phyloP scores from a whole-genome alignment of 2,888 invertebrate species.

The Lymantria dispar region DNA sequence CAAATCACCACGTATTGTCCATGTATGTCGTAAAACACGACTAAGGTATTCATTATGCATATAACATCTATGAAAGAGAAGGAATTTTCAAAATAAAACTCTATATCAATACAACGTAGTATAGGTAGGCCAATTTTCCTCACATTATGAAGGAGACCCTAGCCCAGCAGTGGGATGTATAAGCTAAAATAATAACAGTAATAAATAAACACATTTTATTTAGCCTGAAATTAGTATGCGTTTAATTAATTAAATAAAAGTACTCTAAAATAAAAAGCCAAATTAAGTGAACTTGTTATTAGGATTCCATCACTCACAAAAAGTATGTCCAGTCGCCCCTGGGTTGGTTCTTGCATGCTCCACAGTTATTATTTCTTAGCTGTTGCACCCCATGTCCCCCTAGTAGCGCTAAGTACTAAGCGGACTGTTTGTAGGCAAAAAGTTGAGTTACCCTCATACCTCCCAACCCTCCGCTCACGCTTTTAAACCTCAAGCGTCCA shows the following conservation, averaged over 20 bases:
- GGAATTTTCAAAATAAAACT: no score
- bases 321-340: constrained; percentile 52
- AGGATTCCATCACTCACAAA: constrained; percentile 48
- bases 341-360: constrained; percentile 57
- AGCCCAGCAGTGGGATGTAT: no score
- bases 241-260: constrained; percentile 3
- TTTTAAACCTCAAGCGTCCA: constrained; percentile 82
- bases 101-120: no score
- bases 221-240: not conserved
- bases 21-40: no score
- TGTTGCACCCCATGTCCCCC: constrained; percentile 58
- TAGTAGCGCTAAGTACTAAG: constrained; percentile 66
- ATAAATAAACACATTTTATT: constrained; percentile 21
- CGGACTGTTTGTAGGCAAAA: constrained; percentile 73
- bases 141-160: no score
- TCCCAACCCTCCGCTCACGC: constrained; percentile 67
- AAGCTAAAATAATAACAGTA: no score
- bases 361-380: constrained; percentile 77
- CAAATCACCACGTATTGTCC: no score
- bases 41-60: no score
- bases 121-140: no score
- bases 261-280: constrained; percentile 20
- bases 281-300: constrained; percentile 31
- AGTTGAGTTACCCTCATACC: constrained; percentile 45
- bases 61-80: no score